Conservation (phyloP, 2,113 vertebrate species). For the Petaurus breviceps region DNA sequence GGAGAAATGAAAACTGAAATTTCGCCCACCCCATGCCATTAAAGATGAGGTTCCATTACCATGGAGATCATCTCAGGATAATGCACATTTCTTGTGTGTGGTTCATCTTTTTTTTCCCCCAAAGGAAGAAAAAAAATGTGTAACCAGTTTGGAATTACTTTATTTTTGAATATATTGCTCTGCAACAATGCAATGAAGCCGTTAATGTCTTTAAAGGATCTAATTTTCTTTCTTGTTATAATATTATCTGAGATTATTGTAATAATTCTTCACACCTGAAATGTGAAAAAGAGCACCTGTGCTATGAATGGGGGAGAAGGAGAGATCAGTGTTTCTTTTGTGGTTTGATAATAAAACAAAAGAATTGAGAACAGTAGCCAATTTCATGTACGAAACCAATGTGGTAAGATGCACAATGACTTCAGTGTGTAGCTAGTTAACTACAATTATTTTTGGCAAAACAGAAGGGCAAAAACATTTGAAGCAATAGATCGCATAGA, state of each 20-base stretch:
- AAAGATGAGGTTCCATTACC: conserved; percentile 18
- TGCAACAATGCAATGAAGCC: conserved; percentile 14
- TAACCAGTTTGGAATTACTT: conserved; percentile 34
- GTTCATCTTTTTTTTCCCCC: background rate
- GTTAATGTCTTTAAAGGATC: conserved; percentile 14
- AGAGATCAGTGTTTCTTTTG: conserved; percentile 37
- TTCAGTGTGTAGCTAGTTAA: conserved; percentile 74
- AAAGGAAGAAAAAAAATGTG: conserved; percentile 6
- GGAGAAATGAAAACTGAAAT: conserved; percentile 41
- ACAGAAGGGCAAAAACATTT: conserved; percentile 78
- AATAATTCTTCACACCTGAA: conserved; percentile 55
- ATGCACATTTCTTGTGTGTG: background rate
- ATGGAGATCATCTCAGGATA: background rate
- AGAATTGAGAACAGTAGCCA: conserved; percentile 58
- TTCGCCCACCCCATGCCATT: conserved; percentile 26
- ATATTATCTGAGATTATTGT: conserved; percentile 52
- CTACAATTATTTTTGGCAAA: conserved; percentile 81
- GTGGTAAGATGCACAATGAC: conserved; percentile 60
- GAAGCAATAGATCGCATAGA: conserved; percentile 73
- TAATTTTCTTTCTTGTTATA: conserved; percentile 52
- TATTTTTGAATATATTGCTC: conserved; percentile 12
- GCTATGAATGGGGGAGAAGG: conserved; percentile 15
- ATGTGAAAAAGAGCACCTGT: conserved; percentile 35
- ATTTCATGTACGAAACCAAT: conserved; percentile 43
- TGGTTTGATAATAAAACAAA: conserved; percentile 67